phyloP scores from a whole-genome alignment of 2,797 vertebrate genomes.

The Myotis findleyi region DNA sequence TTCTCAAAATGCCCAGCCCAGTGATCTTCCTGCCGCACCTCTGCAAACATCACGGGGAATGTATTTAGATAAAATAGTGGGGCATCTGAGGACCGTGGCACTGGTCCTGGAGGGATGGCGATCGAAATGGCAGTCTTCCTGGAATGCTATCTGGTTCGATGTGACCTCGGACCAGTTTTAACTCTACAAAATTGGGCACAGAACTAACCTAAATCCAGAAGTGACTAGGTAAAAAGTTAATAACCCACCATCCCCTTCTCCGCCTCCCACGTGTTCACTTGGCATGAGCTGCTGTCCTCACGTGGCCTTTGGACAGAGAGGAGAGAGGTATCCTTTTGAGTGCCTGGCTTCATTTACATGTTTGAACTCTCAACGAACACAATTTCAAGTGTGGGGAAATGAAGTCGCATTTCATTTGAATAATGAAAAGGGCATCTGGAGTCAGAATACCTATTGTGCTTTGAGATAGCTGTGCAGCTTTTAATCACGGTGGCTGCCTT shows the following conservation, averaged over 20 bases:
- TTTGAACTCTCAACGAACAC: conserved; percentile 76
- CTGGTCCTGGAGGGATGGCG: background rate
- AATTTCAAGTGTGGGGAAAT: conserved; percentile 72
- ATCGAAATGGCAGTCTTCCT: background rate
- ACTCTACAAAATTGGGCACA: background rate
- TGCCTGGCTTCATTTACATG: conserved; percentile 70
- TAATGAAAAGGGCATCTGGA: conserved; percentile 75
- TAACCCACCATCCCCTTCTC: background rate
- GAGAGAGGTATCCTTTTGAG: conserved; percentile 70
- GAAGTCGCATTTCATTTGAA: conserved; percentile 77
- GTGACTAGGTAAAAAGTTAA: conserved; percentile 50
- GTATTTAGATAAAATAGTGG: conserved; percentile 12
- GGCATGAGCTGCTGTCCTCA: conserved; percentile 59
- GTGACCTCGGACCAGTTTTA: background rate
- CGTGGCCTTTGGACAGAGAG: conserved; percentile 63
- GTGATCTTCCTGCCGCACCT: background rate
- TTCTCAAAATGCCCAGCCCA: background rate
- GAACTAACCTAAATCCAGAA: conserved; percentile 6
- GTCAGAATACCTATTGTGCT: conserved; percentile 65
- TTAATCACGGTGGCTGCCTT: conserved; percentile 57
- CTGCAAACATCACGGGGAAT: background rate
- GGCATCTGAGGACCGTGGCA: background rate
- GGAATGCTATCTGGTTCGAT: background rate
- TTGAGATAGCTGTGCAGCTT: conserved; percentile 37
- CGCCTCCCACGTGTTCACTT: conserved; percentile 34